Evolutionary conservation across 2,797 vertebrate genomes (phyloP).

Genomic region (Dicrostonyx torquatus): DNA sequence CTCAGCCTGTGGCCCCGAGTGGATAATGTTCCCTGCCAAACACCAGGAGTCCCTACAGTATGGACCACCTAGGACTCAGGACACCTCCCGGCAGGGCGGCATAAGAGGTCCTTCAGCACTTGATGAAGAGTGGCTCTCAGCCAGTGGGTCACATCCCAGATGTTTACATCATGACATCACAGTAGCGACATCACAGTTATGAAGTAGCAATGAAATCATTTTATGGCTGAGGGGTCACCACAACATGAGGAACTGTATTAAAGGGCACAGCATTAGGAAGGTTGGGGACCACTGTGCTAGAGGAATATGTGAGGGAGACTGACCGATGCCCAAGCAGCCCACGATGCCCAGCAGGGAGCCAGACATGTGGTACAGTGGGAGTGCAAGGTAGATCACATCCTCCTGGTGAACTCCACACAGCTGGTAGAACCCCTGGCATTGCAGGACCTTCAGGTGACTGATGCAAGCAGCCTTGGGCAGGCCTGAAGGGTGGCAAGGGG

Average conservation of each 20-base stretch:
- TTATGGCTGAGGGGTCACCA: background rate
- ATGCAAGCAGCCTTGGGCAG: conserved; percentile 95
- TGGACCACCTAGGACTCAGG: background rate
- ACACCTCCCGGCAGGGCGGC: background rate
- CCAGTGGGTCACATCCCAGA: background rate
- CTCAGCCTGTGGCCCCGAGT: background rate
- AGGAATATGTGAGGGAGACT: conserved; percentile 52
- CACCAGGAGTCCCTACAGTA: background rate
- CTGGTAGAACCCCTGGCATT: conserved; percentile 91
- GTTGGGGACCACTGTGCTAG: background rate
- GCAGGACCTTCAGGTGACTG: conserved; percentile 92
- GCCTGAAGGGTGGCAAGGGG: conserved; percentile 82
- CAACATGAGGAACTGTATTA: background rate
- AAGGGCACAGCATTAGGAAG: background rate
- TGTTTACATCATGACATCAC: background rate
- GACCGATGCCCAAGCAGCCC: conserved; percentile 94
- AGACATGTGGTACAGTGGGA: conserved; percentile 95
- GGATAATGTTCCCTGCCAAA: background rate
- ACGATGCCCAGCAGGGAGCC: conserved; percentile 92
- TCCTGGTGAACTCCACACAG: conserved; percentile 87
- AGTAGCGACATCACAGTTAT: background rate
- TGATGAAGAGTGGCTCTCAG: background rate
- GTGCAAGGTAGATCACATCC: conserved; percentile 92
- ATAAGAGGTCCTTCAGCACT: background rate
- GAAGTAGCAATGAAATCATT: background rate